Evolutionary conservation across 2,888 invertebrate genomes (phyloP), one percentile per base, ranked within the genome.

Genomic region (Lydus trimaculatus): DNA sequence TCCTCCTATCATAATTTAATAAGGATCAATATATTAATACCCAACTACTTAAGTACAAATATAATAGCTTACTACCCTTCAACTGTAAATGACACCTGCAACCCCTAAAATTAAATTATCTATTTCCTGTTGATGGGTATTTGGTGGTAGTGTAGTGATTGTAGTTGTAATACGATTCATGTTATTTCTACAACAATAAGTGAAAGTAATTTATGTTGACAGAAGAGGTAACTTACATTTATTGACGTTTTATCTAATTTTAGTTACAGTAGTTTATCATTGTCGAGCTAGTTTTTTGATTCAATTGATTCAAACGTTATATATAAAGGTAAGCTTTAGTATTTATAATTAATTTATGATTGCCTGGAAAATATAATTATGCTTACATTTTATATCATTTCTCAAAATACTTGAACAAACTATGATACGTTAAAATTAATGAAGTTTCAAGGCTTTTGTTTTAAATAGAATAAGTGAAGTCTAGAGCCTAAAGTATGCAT

Each of bases 1-100:
- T 48, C 9, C 48, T 66, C 70, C 70, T 65, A 67, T 52, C 68
- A 72, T 74, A 74, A 74, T 72, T 74, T 74, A 74, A 72, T 72
- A 72, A 74, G 74, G 74, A 74, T 74, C 74, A 74, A 74, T 74
- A 73, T 72, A 72, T 71, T 74, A 72, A 74, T 71, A 71, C 72
- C 72, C 61, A 36, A 63, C 67, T 70, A 68, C 69, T 69, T 67
- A 65, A 67, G 62, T 28, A 67, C 60, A 28, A 63, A 72, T 60
- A 63, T 72, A 71, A 68, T 71, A 61, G 67, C 71, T 65, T 63
- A 58, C 15, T 52, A 25, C 66, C 67, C 68, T 72, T 61, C 63
- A 64, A 70, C 71, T 63, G 70, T 71, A 71, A 71, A 69, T 72
- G 74, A 66, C 74, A 74, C 74, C 74, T 74, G 74, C 67, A 74